A percentile compares a stretch with the other conserved stretches of the same genome.
Conservation (phyloP, 1,140 invertebrate genomes). For the Musca domestica region DNA sequence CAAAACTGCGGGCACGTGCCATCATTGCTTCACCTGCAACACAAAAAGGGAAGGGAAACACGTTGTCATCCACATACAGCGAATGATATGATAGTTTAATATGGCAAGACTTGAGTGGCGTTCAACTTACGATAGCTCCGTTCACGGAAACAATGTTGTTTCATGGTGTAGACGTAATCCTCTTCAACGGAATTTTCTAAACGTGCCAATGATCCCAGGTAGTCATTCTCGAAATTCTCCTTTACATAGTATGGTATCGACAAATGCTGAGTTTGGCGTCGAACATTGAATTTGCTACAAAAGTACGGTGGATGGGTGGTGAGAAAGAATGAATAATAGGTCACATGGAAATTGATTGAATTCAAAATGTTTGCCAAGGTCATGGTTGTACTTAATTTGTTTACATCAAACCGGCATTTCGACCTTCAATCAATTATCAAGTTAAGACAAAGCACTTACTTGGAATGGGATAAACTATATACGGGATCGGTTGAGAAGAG, state of each 20-base stretch:
- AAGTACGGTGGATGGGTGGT: too few species aligned
- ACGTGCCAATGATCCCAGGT: slow-evolving; percentile 80
- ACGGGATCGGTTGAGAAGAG: slow-evolving; percentile 89
- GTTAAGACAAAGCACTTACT: slow-evolving; percentile 62
- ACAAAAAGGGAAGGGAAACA: background rate
- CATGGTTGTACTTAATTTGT: background rate
- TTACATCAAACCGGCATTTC: too few species aligned
- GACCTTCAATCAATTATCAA: too few species aligned
- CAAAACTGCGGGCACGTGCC: slow-evolving; percentile 31
- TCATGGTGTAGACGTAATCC: slow-evolving; percentile 81
- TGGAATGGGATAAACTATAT: slow-evolving; percentile 78
- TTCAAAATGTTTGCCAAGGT: background rate
- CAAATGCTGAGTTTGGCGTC: slow-evolving; percentile 68
- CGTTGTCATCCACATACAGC: background rate
- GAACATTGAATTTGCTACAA: slow-evolving; percentile 74
- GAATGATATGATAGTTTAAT: background rate
- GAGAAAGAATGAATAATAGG: background rate
- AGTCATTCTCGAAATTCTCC: slow-evolving; percentile 81
- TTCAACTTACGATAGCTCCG: slow-evolving; percentile 74
- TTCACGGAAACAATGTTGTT: slow-evolving; percentile 86
- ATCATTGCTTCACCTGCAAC: slow-evolving; percentile 33
- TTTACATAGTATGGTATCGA: slow-evolving; percentile 92
- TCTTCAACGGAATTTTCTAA: slow-evolving; percentile 92
- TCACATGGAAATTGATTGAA: background rate
- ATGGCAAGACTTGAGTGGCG: background rate